These are phyloP conservation scores for Oxyura jamaicensis DNA, from an alignment of 2,113 vertebrate species.

Conservation along the genomic window DNA sequence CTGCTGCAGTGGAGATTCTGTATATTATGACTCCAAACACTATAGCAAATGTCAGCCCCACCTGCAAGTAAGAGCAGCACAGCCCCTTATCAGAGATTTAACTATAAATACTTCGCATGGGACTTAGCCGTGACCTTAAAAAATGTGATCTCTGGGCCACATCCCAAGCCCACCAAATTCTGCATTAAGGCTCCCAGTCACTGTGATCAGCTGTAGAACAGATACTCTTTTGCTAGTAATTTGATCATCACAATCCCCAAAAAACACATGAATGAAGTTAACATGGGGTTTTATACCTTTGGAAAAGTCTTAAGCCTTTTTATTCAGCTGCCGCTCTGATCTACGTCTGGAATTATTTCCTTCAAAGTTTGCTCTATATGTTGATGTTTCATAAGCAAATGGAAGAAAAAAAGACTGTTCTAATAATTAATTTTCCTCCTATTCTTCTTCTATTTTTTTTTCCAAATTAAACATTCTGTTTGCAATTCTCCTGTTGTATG, in stretches of 20 bases:
- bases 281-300: not conserved
- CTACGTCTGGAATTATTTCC: not conserved
- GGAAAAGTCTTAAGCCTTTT: not conserved
- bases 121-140: not conserved
- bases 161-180: not conserved
- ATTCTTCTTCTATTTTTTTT: not conserved
- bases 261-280: not conserved
- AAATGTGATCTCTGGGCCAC: not conserved
- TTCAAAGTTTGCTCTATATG: not conserved
- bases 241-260: not conserved
- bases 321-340: not conserved
- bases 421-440: not conserved
- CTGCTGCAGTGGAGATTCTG: constrained; percentile 91
- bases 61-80: constrained; percentile 65
- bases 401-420: not conserved
- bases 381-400: constrained; percentile 21
- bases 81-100: not conserved
- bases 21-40: constrained; percentile 96
- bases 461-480: not conserved
- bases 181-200: not conserved
- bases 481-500: not conserved
- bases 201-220: not conserved
- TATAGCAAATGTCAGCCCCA: constrained; percentile 88
- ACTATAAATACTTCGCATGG: fast-evolving
- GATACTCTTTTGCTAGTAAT: not conserved